Conservation (phyloP, 2,113 vertebrate genomes). For the Pyrgilauda ruficollis region DNA sequence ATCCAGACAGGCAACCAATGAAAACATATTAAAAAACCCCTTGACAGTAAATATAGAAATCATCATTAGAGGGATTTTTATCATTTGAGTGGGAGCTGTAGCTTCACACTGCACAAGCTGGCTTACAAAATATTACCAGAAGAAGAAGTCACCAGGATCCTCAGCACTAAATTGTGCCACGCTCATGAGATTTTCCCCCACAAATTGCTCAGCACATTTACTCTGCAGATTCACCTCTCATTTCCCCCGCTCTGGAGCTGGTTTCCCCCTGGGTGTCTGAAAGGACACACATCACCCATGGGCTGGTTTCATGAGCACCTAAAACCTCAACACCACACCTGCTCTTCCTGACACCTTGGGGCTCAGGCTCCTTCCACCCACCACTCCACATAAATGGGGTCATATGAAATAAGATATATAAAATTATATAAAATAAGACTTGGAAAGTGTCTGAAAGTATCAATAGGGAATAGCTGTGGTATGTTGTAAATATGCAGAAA, state of each 20-base stretch:
- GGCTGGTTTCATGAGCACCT: neutral
- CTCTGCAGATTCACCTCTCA: neutral
- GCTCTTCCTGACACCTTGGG: accelerated
- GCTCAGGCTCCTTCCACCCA: neutral
- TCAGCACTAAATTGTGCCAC: neutral
- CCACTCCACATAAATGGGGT: neutral
- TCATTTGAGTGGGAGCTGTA: neutral
- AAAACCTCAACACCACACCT: neutral
- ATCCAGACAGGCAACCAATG: neutral
- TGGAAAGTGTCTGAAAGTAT: neutral
- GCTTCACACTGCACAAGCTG: neutral
- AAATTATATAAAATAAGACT: neutral
- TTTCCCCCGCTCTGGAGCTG: neutral
- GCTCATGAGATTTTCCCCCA: neutral
- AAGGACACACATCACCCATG: neutral
- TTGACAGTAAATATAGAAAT: neutral
- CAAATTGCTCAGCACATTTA: neutral
- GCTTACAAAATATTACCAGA: neutral
- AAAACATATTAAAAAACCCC: neutral
- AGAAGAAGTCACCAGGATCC: neutral
- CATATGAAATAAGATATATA: neutral
- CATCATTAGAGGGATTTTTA: neutral
- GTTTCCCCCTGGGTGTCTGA: accelerated
- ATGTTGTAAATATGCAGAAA: neutral
- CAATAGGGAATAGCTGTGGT: neutral